A percentile compares a stretch with the other conserved stretches of the same genome.
Evolutionary conservation across 2,797 vertebrate species (phyloP).

Genomic region (Mormyrus hasselquistii): DNA sequence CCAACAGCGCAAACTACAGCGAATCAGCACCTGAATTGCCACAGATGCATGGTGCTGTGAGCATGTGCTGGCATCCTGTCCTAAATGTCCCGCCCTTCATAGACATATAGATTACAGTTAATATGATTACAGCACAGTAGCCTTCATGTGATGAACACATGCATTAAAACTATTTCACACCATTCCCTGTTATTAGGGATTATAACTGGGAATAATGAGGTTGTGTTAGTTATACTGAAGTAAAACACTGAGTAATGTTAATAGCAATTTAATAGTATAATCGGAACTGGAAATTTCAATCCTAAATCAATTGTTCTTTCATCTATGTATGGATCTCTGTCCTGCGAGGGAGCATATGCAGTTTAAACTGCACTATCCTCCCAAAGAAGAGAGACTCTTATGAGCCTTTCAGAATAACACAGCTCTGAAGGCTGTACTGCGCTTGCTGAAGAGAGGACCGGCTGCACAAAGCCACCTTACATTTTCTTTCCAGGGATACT

Average conservation of each 20-base stretch:
- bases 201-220: background rate
- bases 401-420: background rate
- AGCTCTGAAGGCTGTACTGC: background rate
- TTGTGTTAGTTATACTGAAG: background rate
- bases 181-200: background rate
- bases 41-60: background rate
- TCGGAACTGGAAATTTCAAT: constrained; percentile 19
- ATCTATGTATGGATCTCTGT: background rate
- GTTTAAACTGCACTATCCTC: background rate
- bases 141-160: background rate
- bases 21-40: background rate
- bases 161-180: background rate
- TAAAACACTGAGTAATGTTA: background rate
- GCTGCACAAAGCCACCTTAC: background rate
- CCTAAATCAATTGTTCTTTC: constrained; percentile 1
- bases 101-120: background rate
- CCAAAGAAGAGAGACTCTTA: background rate
- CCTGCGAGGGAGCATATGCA: background rate
- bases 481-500: background rate
- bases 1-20: background rate
- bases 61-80: background rate
- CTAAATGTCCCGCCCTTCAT: background rate
- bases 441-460: background rate
- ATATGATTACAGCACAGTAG: background rate
- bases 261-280: background rate